phyloP scores from a whole-genome alignment of 2,888 invertebrate genomes.

The Dioctria rufipes region DNA sequence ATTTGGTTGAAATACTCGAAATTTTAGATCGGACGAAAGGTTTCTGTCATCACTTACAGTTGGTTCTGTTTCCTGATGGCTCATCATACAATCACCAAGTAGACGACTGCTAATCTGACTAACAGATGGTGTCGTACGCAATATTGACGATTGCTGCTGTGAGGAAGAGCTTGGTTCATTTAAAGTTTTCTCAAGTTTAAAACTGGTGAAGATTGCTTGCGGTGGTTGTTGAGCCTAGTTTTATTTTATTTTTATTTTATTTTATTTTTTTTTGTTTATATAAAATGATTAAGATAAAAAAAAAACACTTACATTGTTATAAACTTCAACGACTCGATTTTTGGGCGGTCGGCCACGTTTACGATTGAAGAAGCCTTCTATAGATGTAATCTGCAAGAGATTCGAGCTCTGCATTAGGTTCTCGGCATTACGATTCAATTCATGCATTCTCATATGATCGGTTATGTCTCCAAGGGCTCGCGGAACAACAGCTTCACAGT shows the following conservation, averaged over 20 bases:
- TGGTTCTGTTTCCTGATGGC: too few relatives aligned
- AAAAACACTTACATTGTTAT: slow-evolving; percentile 80
- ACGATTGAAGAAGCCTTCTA: slow-evolving; percentile 93
- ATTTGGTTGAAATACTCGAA: slow-evolving; percentile 54
- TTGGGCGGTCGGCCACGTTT: slow-evolving; percentile 97
- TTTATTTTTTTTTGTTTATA: too few relatives aligned
- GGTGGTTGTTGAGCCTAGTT: slow-evolving; percentile 79
- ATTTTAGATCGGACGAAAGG: slow-evolving; percentile 56
- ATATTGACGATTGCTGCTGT: background rate
- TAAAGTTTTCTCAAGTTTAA: slow-evolving; percentile 85
- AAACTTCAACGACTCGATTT: slow-evolving; percentile 93
- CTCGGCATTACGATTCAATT: slow-evolving; percentile 57
- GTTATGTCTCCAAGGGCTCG: slow-evolving; percentile 61
- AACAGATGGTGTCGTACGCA: background rate
- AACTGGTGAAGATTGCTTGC: slow-evolving; percentile 93
- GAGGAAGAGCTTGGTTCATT: slow-evolving; percentile 56
- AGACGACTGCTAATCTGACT: background rate
- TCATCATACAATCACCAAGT: background rate
- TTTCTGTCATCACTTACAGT: background rate
- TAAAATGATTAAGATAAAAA: background rate
- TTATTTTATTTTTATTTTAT: background rate
- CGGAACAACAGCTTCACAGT: slow-evolving; percentile 62
- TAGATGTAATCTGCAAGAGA: slow-evolving; percentile 75
- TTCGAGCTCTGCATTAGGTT: slow-evolving; percentile 59
- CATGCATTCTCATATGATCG: slow-evolving; percentile 62